Evolutionary conservation across 1,140 invertebrate species (phyloP).

Genomic region (Battus philenor): DNA sequence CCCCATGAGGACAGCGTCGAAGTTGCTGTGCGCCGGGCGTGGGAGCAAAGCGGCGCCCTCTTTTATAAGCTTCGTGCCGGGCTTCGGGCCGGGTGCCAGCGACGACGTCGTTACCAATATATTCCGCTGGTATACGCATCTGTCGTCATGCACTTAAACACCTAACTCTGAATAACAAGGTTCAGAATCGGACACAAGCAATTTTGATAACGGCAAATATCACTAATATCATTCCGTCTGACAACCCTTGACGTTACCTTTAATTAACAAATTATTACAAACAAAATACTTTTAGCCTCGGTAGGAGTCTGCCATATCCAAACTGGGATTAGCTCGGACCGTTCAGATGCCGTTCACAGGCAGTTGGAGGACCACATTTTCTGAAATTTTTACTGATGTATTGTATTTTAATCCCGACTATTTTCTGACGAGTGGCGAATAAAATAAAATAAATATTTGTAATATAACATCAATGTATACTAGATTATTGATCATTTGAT

Average conservation of each 20-base stretch:
- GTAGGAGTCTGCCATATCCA: neutral
- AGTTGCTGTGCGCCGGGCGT: constrained; percentile 64
- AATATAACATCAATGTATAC: no score
- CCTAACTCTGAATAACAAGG: constrained; percentile 27
- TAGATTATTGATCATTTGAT: no score
- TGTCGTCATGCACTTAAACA: neutral
- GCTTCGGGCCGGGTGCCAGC: constrained; percentile 60
- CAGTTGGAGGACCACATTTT: neutral
- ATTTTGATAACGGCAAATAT: constrained; percentile 16
- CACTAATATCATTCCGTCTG: constrained; percentile 23
- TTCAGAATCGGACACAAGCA: constrained; percentile 24
- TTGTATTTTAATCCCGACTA: no score
- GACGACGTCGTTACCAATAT: constrained; percentile 30
- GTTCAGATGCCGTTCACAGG: neutral
- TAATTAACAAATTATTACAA: constrained; percentile 46
- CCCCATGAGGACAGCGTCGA: constrained; percentile 66
- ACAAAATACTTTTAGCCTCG: constrained; percentile 21
- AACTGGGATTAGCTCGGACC: neutral
- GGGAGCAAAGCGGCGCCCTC: constrained; percentile 52
- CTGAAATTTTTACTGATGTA: no score
- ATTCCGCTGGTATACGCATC: constrained; percentile 18
- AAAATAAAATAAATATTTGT: no score
- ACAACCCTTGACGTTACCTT: constrained; percentile 47
- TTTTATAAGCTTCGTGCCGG: constrained; percentile 71
- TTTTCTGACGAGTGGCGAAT: no score